A percentile compares a stretch with the other conserved stretches of the same genome.
These are phyloP conservation scores for Eupeodes corollae DNA, from an alignment of 1,140 invertebrate species.

Conservation along the genomic window DNA sequence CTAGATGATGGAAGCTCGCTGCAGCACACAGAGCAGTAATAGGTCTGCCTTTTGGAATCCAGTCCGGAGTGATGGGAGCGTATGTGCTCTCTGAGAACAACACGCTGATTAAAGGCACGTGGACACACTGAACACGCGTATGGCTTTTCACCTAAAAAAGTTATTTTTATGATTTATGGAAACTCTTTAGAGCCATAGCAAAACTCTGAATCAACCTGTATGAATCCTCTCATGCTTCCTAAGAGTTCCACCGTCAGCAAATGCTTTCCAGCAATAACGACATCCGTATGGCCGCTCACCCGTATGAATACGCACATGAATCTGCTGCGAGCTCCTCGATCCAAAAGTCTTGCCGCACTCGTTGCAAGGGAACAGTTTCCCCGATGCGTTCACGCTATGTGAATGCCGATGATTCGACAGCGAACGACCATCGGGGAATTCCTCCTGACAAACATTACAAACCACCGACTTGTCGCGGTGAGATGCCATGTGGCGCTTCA, in stretches of 20 bases:
- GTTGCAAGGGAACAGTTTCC: constrained; percentile 67
- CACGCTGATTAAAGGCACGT: constrained; percentile 71
- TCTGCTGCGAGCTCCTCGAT: constrained; percentile 82
- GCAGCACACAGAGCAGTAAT: constrained; percentile 62
- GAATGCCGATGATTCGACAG: constrained; percentile 60
- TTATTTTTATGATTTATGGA: too few species aligned
- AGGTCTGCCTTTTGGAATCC: constrained; percentile 49
- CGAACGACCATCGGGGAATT: constrained; percentile 56
- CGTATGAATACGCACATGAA: constrained; percentile 80
- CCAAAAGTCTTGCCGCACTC: constrained; percentile 77
- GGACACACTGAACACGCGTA: constrained; percentile 92
- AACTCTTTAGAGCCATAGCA: too few species aligned
- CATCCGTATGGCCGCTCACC: constrained; percentile 75
- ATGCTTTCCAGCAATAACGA: constrained; percentile 96
- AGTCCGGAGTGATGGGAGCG: constrained; percentile 69
- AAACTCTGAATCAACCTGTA: constrained; percentile 52
- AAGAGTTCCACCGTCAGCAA: constrained; percentile 94
- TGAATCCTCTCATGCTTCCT: constrained; percentile 97
- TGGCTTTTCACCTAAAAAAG: constrained; percentile 82
- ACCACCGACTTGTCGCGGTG: constrained; percentile 56
- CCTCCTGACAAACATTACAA: constrained; percentile 58
- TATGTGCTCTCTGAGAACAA: constrained; percentile 69
- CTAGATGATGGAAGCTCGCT: constrained; percentile 53
- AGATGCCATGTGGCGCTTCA: constrained; percentile 53
- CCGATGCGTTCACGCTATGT: constrained; percentile 45